phyloP scores from a whole-genome alignment of 2,797 vertebrate species.

The Paramormyrops hopkinsi region DNA sequence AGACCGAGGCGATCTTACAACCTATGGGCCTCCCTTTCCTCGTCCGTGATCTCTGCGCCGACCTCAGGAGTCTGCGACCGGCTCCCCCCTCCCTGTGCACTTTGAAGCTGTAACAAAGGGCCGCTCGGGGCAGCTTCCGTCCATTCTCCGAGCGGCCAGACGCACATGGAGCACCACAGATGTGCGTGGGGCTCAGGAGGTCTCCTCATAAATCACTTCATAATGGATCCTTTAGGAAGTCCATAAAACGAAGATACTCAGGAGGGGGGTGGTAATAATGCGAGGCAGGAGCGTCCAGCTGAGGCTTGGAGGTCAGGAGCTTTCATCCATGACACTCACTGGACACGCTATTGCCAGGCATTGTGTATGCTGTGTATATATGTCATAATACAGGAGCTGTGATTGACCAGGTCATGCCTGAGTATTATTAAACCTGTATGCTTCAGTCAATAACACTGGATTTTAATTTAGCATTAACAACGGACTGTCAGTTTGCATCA shows the following conservation, averaged over 20 bases:
- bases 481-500: background rate
- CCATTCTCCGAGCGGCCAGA: conserved; percentile 61
- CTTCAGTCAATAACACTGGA: background rate
- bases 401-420: background rate
- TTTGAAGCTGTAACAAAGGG: conserved; percentile 55
- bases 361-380: background rate
- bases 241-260: conserved; percentile 53
- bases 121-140: conserved; percentile 54
- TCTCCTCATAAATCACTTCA: conserved; percentile 61
- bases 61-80: conserved; percentile 54
- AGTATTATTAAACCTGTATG: background rate
- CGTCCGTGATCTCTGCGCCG: conserved; percentile 53
- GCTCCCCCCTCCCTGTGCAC: conserved; percentile 60
- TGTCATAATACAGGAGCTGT: background rate
- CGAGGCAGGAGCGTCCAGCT: background rate
- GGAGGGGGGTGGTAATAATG: conserved; percentile 45
- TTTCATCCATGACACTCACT: conserved; percentile 23
- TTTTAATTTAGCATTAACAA: background rate
- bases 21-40: conserved; percentile 39
- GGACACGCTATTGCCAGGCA: background rate
- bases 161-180: conserved; percentile 42
- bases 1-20: conserved; percentile 47
- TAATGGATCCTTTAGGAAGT: conserved; percentile 71
- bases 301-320: conserved; percentile 45
- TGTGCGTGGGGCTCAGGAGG: conserved; percentile 35